Evolutionary conservation across 2,113 vertebrate genomes (phyloP), one percentile per base, ranked within the genome.

Genomic region (Lota lota): DNA sequence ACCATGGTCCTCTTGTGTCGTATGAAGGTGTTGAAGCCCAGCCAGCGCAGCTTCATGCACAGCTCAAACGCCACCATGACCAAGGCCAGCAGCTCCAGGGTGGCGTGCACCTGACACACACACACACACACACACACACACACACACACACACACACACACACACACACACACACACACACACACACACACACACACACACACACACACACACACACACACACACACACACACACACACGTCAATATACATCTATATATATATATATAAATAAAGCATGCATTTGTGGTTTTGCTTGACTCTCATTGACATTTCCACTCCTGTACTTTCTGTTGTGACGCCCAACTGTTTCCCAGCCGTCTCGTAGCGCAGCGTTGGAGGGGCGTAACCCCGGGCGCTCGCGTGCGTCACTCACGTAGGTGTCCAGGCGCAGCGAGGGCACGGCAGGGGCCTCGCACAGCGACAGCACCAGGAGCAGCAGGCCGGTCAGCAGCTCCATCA

Each of bases 1-100:
- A 99, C 94, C 96, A 99, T 95, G 61, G 97, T 99, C 87, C 97
- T 95, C 82, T 93, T 99, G 90, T 99, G 97, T 22, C 93, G 92
- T 84, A 99, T 91, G 83, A 97, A 99, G 11, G 94, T 97, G 71
- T 94, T 90, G 79, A 96, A 95, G 80, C 97, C 97, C 76, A 99
- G 89, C 97, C 97, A 99, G 47, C 97, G 92, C 70, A 99, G 84
- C 83, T 99, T 99, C 95, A 99, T 98, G 0, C 93, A 94, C 64
- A 99, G 93, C 22, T 99, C 97, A 74, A 99, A 99, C n/a, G 94
- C 94, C 20, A 99, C 95, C 81, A 97, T 92, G 1, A 91, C 91
- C 70, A 99, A 84, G 0, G 94, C 95, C 0, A 98, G 87, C 72
- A 99, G 92, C 88, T 99, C 97, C 89, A 99, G 89, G 15, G 97